Conservation (phyloP, 2,113 vertebrate species). For the Chaenocephalus aceratus region DNA sequence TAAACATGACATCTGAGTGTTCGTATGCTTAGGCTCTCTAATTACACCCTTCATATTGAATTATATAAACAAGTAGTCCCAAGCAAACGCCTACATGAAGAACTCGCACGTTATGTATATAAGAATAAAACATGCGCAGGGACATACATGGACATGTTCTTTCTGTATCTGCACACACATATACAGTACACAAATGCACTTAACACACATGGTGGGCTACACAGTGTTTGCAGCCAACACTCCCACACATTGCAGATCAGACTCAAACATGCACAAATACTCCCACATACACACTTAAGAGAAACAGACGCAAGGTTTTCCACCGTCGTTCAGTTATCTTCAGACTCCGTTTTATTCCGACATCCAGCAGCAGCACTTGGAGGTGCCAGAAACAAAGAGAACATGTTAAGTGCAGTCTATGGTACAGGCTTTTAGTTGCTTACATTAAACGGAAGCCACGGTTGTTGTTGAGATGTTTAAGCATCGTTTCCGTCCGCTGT, state of each 20-base stretch:
- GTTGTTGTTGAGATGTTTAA: background rate
- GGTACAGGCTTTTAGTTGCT: background rate
- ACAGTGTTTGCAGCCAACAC: slow-evolving; percentile 20
- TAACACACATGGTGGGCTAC: background rate
- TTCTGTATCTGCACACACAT: background rate
- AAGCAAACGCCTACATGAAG: background rate
- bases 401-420: background rate
- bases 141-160: background rate
- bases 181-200: slow-evolving; percentile 2
- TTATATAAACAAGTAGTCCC: slow-evolving; percentile 44
- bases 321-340: background rate
- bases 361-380: slow-evolving; percentile 34
- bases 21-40: slow-evolving; percentile 36
- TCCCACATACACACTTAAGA: background rate
- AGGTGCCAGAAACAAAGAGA: slow-evolving; percentile 18
- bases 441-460: background rate
- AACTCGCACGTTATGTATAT: slow-evolving; percentile 12
- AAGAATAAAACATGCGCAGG: background rate
- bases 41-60: slow-evolving; percentile 31
- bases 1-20: slow-evolving; percentile 37
- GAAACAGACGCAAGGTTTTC: slow-evolving; percentile 12
- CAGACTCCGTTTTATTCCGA: slow-evolving; percentile 6
- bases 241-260: slow-evolving; percentile 27
- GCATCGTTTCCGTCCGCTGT: background rate
- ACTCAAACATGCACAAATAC: slow-evolving; percentile 22